Evolutionary conservation across 2,797 vertebrate species (phyloP), one percentile per base, ranked within the genome.

Genomic region (Pangasius djambal): DNA sequence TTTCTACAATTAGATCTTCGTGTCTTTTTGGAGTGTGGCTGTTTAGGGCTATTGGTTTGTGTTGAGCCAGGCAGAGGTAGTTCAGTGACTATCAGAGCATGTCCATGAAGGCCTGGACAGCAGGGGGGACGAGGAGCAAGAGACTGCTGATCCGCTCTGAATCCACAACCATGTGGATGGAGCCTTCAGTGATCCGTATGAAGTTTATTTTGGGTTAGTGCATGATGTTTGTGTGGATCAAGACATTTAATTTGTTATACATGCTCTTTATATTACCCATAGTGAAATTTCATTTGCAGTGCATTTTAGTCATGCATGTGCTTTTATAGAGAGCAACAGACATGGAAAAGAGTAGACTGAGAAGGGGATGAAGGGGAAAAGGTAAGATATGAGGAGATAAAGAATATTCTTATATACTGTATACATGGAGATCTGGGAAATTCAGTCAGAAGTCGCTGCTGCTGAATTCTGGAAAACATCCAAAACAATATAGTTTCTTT

Each of bases 11-110:
- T 55, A 9, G 15, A 9, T 74, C 70, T 55, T 31, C 25, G 7
- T 52, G 13, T 55, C 28, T 28, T 78, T 55, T 52, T n/a, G 6
- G 16, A 55, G 75, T 52, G 28, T n/a, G 48, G 31, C 18, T 3
- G 9, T 78, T 55, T 7, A 18, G 15, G 77, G n/a, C n/a, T 55
- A n/a, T 79, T n/a, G 48, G 44, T 78, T 79, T 79, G 28, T 79
- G 50, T 79, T 79, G 48, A 78, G 75, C 6, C 28, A 77, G 74
- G 25, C 22, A 48, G 44, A 50, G 48, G 28, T 50, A 28, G n/a
- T 48, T 77, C 44, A 48, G 22, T 77, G 40, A 77, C 50, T 78
- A n/a, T 78, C 75, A 78, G 75, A 78, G 48, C 74, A 74, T 74
- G 70, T 44, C 70, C 37, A 74, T 74, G 37, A 50, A n/a, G 40